Percentiles rank a stretch among this genome's conserved stretches.
phyloP scores from a whole-genome alignment of 2,113 vertebrate genomes.

The Micromys minutus region DNA sequence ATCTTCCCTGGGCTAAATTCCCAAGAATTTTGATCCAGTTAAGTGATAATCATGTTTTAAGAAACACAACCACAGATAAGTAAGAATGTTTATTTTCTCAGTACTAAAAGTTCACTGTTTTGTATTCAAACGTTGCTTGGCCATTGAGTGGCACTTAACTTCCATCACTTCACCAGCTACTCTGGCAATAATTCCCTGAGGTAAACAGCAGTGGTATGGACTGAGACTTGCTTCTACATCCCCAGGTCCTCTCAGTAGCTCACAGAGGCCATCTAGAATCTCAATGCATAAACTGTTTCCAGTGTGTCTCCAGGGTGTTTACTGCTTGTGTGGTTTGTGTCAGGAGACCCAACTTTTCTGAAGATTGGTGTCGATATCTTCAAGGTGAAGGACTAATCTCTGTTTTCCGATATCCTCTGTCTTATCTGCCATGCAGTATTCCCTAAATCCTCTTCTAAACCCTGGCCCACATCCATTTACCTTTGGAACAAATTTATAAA shows the following conservation, averaged over 20 bases:
- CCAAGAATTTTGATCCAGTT: slow-evolving; percentile 14
- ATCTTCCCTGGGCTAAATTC: not conserved
- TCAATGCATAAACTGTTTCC: not conserved
- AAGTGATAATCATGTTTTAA: not conserved
- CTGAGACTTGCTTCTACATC: not conserved
- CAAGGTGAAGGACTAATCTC: not conserved
- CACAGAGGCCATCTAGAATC: not conserved
- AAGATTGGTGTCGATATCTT: not conserved
- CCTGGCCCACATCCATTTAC: not conserved
- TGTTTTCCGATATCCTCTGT: not conserved
- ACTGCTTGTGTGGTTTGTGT: not conserved
- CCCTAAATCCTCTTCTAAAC: not conserved
- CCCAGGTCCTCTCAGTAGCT: not conserved
- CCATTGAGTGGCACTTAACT: not conserved
- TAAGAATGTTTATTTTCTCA: slow-evolving; percentile 29
- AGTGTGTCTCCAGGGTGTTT: not conserved
- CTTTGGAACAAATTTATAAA: not conserved
- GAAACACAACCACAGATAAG: not conserved
- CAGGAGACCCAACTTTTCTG: not conserved
- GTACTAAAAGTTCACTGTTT: slow-evolving; percentile 28
- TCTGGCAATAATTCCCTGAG: not conserved
- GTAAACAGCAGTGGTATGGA: not conserved
- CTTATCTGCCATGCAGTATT: not conserved
- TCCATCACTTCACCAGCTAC: not conserved
- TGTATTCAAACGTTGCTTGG: slow-evolving; percentile 5